A percentile compares a stretch with the other conserved stretches of the same genome.
Conservation (phyloP, 2,888 invertebrate genomes). For the Diploptera punctata region DNA sequence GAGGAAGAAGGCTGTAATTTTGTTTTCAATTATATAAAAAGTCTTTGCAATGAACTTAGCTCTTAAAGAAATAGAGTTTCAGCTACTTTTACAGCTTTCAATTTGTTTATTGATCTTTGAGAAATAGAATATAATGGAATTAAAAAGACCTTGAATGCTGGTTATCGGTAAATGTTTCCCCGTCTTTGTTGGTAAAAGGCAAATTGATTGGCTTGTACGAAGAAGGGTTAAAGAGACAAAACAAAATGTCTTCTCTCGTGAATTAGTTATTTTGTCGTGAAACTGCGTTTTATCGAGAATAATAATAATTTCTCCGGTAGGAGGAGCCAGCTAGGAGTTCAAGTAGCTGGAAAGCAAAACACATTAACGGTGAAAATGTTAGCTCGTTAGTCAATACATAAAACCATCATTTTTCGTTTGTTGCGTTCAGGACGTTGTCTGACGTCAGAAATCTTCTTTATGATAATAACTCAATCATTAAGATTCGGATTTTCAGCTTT, state of each 20-base stretch:
- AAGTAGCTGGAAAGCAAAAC: constrained; percentile 18
- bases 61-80: no score
- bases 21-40: no score
- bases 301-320: background rate
- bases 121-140: no score
- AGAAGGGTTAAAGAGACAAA: background rate
- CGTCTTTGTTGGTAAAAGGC: background rate
- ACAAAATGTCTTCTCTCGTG: background rate
- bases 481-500: no score
- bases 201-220: background rate
- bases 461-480: no score
- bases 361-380: constrained; percentile 15
- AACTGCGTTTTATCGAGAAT: background rate
- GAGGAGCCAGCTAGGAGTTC: background rate
- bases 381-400: constrained; percentile 9
- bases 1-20: no score
- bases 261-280: background rate
- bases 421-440: constrained; percentile 4
- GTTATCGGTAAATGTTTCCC: no score
- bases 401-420: background rate
- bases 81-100: no score
- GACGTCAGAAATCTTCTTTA: no score
- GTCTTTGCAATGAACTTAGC: no score
- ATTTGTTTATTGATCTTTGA: no score
- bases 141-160: no score